phyloP scores from a whole-genome alignment of 2,797 vertebrate genomes.

The Meda fulgida region DNA sequence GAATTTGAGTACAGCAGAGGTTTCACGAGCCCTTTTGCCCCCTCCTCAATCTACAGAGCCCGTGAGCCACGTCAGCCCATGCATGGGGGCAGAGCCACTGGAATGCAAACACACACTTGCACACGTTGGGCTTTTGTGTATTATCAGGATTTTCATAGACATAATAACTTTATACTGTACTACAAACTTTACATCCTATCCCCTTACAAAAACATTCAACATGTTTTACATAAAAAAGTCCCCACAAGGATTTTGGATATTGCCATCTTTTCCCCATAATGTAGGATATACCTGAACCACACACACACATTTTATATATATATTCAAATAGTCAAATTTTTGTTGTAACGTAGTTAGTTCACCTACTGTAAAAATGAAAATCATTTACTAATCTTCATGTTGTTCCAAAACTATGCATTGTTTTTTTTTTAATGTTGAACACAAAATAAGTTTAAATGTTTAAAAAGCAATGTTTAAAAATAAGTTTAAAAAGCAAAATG shows the following conservation, averaged over 20 bases:
- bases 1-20: conserved; percentile 47
- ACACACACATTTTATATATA: no score
- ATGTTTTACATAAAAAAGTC: background rate
- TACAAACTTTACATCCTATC: background rate
- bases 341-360: background rate
- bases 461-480: no score
- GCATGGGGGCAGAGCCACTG: conserved; percentile 15
- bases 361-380: background rate
- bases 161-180: background rate
- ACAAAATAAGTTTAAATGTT: background rate
- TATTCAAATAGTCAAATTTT: no score
- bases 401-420: background rate
- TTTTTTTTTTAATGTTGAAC: background rate
- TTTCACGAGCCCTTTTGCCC: conserved; percentile 38
- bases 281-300: no score
- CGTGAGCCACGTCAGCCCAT: conserved; percentile 60
- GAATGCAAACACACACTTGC: conserved; percentile 34
- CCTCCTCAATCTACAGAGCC: conserved; percentile 44
- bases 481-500: background rate
- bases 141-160: background rate
- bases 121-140: background rate
- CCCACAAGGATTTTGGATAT: no score
- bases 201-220: background rate
- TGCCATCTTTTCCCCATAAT: no score
- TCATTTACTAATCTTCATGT: background rate